phyloP scores from a whole-genome alignment of 2,113 vertebrate genomes.

The Cynoglossus semilaevis region DNA sequence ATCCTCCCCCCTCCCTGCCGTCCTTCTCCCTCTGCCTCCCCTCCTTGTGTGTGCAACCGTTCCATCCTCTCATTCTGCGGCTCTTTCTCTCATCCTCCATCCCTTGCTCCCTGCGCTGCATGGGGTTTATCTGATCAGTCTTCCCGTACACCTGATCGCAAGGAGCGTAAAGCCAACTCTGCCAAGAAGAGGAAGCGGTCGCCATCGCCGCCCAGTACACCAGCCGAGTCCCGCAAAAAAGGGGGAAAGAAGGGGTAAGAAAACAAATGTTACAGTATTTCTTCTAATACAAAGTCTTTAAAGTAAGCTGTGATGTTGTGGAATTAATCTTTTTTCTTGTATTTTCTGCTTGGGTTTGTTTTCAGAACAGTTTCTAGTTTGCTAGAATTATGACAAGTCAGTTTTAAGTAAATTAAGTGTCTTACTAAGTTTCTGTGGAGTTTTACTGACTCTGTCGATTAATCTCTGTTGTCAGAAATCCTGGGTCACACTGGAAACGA shows the following conservation, averaged over 20 bases:
- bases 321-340: not conserved
- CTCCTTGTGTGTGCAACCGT: slow-evolving; percentile 73
- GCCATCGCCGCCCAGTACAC: slow-evolving; percentile 89
- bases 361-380: not conserved
- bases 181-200: slow-evolving; percentile 93
- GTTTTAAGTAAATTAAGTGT: not conserved
- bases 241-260: slow-evolving; percentile 92
- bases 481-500: slow-evolving; percentile 86
- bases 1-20: slow-evolving; percentile 36
- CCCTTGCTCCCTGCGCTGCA: slow-evolving; percentile 62
- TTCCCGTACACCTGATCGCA: slow-evolving; percentile 92
- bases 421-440: not conserved
- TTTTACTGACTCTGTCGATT: not conserved
- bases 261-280: rapidly evolving
- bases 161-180: slow-evolving; percentile 91
- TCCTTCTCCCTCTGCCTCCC: slow-evolving; percentile 41
- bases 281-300: not conserved
- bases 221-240: slow-evolving; percentile 90
- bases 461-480: slow-evolving; percentile 74
- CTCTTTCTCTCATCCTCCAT: slow-evolving; percentile 82
- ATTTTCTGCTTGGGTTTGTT: not conserved
- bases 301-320: not conserved
- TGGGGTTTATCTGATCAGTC: slow-evolving; percentile 85
- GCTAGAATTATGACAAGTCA: not conserved
- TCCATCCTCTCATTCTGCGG: slow-evolving; percentile 80